phyloP scores from a whole-genome alignment of 2,797 vertebrate species.

The Podarcis siculus region DNA sequence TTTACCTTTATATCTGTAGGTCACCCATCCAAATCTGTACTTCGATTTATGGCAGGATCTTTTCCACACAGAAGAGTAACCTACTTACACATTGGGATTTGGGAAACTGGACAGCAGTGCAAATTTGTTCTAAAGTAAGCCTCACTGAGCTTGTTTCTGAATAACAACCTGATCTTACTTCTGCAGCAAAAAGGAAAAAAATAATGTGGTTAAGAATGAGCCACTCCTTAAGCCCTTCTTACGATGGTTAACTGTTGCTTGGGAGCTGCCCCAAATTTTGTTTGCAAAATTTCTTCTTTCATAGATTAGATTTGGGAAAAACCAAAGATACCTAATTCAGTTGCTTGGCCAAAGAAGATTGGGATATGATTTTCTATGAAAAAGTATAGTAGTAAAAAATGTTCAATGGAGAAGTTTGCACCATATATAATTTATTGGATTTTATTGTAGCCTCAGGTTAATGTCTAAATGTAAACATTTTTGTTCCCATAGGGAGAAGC shows the following conservation, averaged over 20 bases:
- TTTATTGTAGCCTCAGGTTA: slow-evolving; percentile 25
- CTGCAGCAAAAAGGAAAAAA: neutral
- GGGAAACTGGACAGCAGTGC: neutral
- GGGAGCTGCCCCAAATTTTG: neutral
- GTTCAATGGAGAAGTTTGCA: neutral
- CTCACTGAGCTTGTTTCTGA: neutral
- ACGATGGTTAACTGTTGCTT: too few species aligned
- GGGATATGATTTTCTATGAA: neutral
- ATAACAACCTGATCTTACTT: neutral
- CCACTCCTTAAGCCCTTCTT: neutral
- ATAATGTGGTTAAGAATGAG: neutral
- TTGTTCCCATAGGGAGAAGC: slow-evolving; percentile 88
- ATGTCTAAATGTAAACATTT: slow-evolving; percentile 51
- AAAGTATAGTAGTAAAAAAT: neutral
- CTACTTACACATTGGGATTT: neutral
- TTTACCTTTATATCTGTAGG: neutral
- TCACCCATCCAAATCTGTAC: neutral
- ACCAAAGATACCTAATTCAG: neutral
- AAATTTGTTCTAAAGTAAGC: neutral
- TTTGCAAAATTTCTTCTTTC: neutral
- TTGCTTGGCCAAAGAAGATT: neutral
- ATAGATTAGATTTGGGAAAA: neutral
- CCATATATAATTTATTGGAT: neutral
- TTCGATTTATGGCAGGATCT: neutral
- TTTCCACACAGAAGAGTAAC: neutral